Conservation (phyloP, 2,888 invertebrate genomes). For the Invenusta paracnida region DNA sequence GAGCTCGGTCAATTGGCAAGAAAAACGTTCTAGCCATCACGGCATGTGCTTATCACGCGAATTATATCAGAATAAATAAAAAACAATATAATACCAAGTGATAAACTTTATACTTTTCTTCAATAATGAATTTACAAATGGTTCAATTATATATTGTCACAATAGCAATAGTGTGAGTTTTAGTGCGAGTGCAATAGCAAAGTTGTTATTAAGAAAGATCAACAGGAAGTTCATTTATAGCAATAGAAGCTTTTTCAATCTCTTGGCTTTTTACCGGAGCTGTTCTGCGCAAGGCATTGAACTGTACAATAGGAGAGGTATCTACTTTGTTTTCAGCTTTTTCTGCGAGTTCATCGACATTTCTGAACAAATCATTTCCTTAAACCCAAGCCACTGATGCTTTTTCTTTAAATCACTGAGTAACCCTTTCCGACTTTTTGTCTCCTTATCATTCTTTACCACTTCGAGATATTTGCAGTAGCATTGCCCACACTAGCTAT, state of each 20-base stretch:
- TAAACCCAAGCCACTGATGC: not conserved
- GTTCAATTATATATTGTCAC: too few species aligned
- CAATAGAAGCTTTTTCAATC: not conserved
- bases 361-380: not conserved
- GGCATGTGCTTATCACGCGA: too few species aligned
- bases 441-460: not conserved
- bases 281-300: not conserved
- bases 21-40: too few species aligned
- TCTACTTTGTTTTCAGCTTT: not conserved
- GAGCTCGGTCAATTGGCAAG: too few species aligned
- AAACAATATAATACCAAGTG: too few species aligned
- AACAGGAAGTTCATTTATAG: not conserved
- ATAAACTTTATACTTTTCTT: too few species aligned
- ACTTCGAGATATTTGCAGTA: not conserved
- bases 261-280: not conserved
- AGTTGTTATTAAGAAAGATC: not conserved
- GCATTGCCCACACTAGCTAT: not conserved
- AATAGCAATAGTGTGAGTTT: too few species aligned
- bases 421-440: not conserved
- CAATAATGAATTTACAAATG: too few species aligned
- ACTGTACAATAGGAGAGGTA: not conserved
- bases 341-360: not conserved
- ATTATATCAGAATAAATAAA: too few species aligned
- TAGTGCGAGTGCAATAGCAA: too few species aligned
- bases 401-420: not conserved